Evolutionary conservation across 2,797 vertebrate species (phyloP).

Genomic region (Trachops cirrhosus): DNA sequence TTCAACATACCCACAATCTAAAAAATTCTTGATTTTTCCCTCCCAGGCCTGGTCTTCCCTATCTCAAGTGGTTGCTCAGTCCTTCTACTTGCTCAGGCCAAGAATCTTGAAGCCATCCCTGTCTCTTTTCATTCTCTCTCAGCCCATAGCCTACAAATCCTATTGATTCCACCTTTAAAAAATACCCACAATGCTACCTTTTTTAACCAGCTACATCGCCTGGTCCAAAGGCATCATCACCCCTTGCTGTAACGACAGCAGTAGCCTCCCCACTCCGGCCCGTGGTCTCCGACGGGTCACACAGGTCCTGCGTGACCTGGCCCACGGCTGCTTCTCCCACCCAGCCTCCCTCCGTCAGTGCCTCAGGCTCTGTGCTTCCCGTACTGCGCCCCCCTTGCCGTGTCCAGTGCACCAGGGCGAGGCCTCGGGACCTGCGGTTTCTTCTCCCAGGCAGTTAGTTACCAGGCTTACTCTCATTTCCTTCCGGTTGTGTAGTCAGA

Average conservation of each 20-base stretch:
- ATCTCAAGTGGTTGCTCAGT: neutral
- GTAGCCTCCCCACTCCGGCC: neutral
- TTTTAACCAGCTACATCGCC: neutral
- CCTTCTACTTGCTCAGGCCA: neutral
- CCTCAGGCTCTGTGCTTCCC: neutral
- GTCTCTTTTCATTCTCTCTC: neutral
- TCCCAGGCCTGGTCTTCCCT: neutral
- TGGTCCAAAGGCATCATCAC: neutral
- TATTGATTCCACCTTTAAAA: neutral
- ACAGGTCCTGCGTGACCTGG: neutral
- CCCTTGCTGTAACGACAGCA: neutral
- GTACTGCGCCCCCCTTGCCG: neutral
- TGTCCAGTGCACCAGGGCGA: neutral
- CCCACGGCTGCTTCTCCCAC: neutral
- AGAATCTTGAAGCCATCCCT: neutral
- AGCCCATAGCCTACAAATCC: neutral
- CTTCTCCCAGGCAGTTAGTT: neutral
- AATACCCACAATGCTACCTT: neutral
- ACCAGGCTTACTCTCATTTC: neutral
- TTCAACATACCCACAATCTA: neutral
- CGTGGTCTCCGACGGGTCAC: neutral
- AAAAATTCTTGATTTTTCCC: neutral
- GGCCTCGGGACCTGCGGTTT: neutral
- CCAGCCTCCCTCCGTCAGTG: neutral
- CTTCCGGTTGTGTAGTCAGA: neutral